Base-by-base conservation (phyloP, 2,888 invertebrate species). In the Xiphydria camelus region DNA sequence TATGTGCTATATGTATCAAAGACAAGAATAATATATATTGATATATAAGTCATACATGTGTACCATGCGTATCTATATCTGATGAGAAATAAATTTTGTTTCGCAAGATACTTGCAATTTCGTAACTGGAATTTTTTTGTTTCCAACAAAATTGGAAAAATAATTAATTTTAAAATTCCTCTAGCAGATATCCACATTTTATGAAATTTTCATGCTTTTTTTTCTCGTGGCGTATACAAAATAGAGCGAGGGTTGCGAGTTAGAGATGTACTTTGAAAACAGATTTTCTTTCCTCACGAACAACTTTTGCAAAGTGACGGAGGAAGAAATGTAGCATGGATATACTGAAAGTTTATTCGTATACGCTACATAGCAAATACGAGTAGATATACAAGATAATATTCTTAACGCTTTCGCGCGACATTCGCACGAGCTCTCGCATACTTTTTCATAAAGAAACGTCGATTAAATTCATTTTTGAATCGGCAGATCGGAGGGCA, bases 21-120 rank as follows among this genome's bases (percentile, higher is more conserved):
- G 23, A n/a, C 6, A 48, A 57, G 46, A 47, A 41, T 47, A 52
- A 47, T 54, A 51, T 44, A 37, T 52, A 39, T 49, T 49, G 44
- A 41, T 46, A 45, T 47, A 47, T 48, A 40, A 53, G 50, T 45
- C 46, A 53, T 44, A 51, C 36, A 47, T 41, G 15, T 29, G 12
- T 29, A 29, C 29, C 6, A 29, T 29, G 15, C 10, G n/a, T n/a
- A 12, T 15, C 29, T 29, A 15, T 7, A 12, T 14, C 5, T 3
- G 1, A 29, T 29, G 35, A 49, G 25, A 41, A 55, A 47, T 49
- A 51, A 52, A 47, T 58, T 55, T 41, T 48, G 44, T 49, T n/a
- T n/a, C n/a, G n/a, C n/a, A n/a, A n/a, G n/a, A n/a, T n/a, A n/a
- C n/a, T n/a, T n/a, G n/a, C n/a, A n/a, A n/a, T n/a, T n/a, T n/a